Percentiles rank a stretch among this genome's conserved stretches.
phyloP scores from a whole-genome alignment of 2,113 vertebrate species.

The Notiomystis cincta region DNA sequence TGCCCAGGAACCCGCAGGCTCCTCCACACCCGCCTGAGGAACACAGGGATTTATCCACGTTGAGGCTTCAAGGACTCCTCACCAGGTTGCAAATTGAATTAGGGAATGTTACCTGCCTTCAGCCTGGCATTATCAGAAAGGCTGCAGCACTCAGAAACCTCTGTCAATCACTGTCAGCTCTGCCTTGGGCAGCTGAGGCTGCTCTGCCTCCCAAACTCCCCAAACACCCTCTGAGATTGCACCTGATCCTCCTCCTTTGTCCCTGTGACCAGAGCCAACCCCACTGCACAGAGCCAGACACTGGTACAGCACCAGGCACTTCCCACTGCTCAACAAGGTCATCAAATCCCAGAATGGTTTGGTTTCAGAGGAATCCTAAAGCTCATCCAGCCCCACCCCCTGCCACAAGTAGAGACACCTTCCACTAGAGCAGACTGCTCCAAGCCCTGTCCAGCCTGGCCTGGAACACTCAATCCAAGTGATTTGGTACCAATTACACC shows the following conservation, averaged over 20 bases:
- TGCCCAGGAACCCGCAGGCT: not conserved
- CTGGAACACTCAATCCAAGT: not conserved
- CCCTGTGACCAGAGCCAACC: not conserved
- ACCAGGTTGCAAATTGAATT: not conserved
- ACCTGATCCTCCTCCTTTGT: not conserved
- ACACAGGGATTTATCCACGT: not conserved
- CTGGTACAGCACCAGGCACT: not conserved
- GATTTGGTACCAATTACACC: not conserved
- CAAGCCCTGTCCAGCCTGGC: not conserved
- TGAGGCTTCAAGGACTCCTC: not conserved
- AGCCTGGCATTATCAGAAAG: not conserved
- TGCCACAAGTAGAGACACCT: not conserved
- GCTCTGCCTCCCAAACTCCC: not conserved
- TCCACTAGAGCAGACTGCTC: not conserved
- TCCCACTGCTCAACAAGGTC: not conserved
- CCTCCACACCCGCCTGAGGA: not conserved
- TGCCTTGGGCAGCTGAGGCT: not conserved
- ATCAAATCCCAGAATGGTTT: not conserved
- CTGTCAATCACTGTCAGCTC: not conserved
- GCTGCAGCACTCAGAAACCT: not conserved
- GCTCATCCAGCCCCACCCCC: not conserved
- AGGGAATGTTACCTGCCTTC: not conserved
- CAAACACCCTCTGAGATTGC: fast-evolving
- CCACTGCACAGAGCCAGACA: not conserved
- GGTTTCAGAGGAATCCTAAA: not conserved